A percentile compares a stretch with the other conserved stretches of the same genome.
Conservation (phyloP, 2,797 vertebrate species). For the Emydoidea blandingii region DNA sequence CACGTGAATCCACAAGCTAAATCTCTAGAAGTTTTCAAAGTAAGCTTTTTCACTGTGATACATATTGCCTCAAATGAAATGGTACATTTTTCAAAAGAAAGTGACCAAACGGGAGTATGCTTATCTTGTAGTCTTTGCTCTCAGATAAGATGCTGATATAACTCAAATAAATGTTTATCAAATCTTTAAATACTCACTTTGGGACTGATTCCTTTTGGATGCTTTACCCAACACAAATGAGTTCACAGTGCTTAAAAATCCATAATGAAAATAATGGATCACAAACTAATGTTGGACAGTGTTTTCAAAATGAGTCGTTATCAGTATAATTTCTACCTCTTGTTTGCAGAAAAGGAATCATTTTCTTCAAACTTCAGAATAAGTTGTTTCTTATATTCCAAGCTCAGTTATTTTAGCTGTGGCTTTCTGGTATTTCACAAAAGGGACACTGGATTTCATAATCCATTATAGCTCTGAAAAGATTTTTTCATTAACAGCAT, state of each 20-base stretch:
- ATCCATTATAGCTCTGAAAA: not conserved
- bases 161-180: not conserved
- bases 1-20: not conserved
- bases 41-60: not conserved
- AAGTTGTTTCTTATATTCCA: slow-evolving; percentile 19
- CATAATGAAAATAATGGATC: not conserved
- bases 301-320: not conserved
- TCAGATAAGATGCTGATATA: not conserved
- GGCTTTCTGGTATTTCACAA: slow-evolving; percentile 14
- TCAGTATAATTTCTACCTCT: not conserved
- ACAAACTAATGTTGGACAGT: not conserved
- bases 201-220: not conserved
- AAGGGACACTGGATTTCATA: not conserved
- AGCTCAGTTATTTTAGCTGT: slow-evolving; percentile 6
- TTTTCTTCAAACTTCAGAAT: not conserved
- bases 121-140: not conserved
- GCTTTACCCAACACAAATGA: not conserved
- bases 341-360: slow-evolving; percentile 7
- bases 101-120: not conserved
- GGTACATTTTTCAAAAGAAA: not conserved
- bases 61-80: not conserved
- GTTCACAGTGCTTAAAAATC: not conserved
- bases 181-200: not conserved
- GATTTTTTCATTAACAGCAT: not conserved
- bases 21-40: not conserved